A percentile compares a stretch with the other conserved stretches of the same genome.
phyloP scores from a whole-genome alignment of 2,888 invertebrate genomes.

The Epistrophe grossulariae region DNA sequence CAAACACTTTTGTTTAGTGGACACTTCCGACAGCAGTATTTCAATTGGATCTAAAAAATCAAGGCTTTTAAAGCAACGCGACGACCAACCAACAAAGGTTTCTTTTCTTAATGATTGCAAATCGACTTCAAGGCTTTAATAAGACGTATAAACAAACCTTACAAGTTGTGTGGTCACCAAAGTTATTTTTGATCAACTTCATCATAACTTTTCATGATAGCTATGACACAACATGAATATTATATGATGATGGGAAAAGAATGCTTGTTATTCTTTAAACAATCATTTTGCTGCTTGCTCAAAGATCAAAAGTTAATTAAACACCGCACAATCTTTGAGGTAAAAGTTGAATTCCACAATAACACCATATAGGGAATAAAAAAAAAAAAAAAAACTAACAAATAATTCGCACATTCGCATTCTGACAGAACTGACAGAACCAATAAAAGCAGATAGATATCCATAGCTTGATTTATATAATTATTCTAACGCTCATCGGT shows the following conservation, averaged over 20 bases:
- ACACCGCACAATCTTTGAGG: constrained; percentile 1
- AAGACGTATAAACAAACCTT: background rate
- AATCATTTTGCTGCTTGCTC: background rate
- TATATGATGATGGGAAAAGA: constrained; percentile 31
- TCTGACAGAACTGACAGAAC: background rate
- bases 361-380: constrained; percentile 13
- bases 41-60: too few relatives aligned
- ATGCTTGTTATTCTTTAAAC: constrained; percentile 16
- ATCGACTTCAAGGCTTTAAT: constrained; percentile 13
- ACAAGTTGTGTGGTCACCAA: constrained; percentile 31
- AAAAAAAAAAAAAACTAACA: too few relatives aligned
- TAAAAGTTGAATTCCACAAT: background rate
- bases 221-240: constrained; percentile 18
- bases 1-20: too few relatives aligned
- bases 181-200: constrained; percentile 26
- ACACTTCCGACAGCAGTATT: too few relatives aligned
- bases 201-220: background rate
- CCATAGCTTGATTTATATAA: constrained; percentile 1
- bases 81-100: background rate
- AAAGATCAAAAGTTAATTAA: constrained; percentile 39
- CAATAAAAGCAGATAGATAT: background rate
- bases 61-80: too few relatives aligned
- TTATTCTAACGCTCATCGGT: background rate
- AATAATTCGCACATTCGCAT: background rate
- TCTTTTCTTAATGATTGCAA: constrained; percentile 27